phyloP scores from a whole-genome alignment of 2,113 vertebrate genomes.

The Lophura nycthemera region DNA sequence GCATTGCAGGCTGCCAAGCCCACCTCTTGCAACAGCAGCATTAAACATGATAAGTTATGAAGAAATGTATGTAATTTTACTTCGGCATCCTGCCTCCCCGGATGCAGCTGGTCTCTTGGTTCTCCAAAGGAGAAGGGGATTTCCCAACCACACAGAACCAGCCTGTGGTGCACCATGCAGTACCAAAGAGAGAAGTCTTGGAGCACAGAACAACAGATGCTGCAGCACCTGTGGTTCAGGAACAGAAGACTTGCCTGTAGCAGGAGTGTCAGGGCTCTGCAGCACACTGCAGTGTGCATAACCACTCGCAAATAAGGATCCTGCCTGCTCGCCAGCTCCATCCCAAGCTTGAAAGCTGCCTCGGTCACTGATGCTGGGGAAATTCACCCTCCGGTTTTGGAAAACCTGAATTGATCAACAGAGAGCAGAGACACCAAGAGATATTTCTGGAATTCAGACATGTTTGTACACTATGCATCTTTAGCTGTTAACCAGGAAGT shows the following conservation, averaged over 20 bases:
- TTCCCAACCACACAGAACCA: neutral
- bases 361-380: neutral
- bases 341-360: neutral
- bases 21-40: neutral
- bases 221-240: neutral
- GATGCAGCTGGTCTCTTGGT: neutral
- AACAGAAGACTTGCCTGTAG: slow-evolving; percentile 85
- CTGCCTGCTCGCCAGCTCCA: slow-evolving; percentile 43
- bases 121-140: neutral
- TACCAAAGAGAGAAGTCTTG: rapidly evolving
- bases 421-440: neutral
- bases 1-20: neutral
- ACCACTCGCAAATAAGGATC: slow-evolving; percentile 77
- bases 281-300: slow-evolving; percentile 81
- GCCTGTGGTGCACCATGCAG: neutral
- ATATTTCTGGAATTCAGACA: neutral
- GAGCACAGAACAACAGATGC: neutral
- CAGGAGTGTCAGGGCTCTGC: slow-evolving; percentile 84
- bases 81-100: neutral
- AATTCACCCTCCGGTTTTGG: neutral
- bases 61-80: neutral
- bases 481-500: neutral
- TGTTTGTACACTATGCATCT: rapidly evolving
- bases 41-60: neutral
- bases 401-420: slow-evolving; percentile 44